phyloP scores from a whole-genome alignment of 2,113 vertebrate species.

The Calyptomena viridis region DNA sequence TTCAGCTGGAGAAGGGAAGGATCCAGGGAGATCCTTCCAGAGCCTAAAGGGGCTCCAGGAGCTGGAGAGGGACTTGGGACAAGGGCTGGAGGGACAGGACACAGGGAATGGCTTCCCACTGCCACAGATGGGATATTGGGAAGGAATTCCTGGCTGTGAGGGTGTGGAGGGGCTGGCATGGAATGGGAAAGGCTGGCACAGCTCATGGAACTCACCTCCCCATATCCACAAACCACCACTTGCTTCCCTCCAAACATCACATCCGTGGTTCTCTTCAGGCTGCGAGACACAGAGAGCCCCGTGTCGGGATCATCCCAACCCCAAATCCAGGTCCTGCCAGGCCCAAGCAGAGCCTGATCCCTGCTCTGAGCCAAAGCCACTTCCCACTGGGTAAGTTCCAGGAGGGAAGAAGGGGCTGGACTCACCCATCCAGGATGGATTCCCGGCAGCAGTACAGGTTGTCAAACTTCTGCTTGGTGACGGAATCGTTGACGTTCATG shows the following conservation, averaged over 20 bases:
- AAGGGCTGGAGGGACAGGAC: no score
- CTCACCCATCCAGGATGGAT: conserved; percentile 97
- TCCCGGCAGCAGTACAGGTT: conserved; percentile 98
- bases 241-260: conserved; percentile 99
- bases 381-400: neutral
- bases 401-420: neutral
- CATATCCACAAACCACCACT: conserved; percentile 96
- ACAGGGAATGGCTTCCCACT: no score
- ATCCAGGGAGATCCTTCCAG: no score
- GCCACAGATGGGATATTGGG: no score
- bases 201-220: conserved; percentile 83
- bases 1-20: no score
- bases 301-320: conserved; percentile 29
- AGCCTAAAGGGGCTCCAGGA: no score
- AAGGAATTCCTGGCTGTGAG: no score
- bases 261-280: conserved; percentile 97
- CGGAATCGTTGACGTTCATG: conserved; percentile 98
- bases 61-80: no score
- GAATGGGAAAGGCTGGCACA: neutral
- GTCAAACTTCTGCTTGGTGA: conserved; percentile 99
- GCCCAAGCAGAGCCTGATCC: neutral
- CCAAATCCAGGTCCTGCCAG: neutral
- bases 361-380: neutral
- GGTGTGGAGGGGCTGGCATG: no score
- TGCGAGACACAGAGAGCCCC: conserved; percentile 69